A percentile compares a stretch with the other conserved stretches of the same genome.
These are phyloP conservation scores for Cryptomyrus ogoouensis DNA, from an alignment of 2,113 vertebrate species.

Conservation along the genomic window DNA sequence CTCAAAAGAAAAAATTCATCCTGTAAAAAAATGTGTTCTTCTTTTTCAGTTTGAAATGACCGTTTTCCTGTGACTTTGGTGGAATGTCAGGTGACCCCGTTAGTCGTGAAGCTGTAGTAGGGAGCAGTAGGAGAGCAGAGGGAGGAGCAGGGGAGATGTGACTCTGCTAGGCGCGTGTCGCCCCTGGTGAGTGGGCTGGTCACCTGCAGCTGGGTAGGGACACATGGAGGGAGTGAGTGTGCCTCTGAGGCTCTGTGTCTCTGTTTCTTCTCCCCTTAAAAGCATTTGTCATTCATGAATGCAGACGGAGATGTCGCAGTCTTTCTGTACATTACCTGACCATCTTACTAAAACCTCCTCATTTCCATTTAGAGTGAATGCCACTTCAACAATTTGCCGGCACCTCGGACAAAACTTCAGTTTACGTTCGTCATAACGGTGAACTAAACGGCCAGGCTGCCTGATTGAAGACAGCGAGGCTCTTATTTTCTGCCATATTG, in stretches of 20 bases:
- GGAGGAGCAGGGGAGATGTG: background rate
- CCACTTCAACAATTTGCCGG: slow-evolving; percentile 45
- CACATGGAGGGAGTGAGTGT: background rate
- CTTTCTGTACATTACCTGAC: slow-evolving; percentile 51
- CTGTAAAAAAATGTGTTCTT: background rate
- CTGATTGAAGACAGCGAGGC: slow-evolving; percentile 45
- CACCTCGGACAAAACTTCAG: slow-evolving; percentile 48
- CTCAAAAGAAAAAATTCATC: background rate
- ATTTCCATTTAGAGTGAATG: slow-evolving; percentile 76
- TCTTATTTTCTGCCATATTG: slow-evolving; percentile 43
- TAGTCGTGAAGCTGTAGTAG: background rate
- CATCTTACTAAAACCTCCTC: slow-evolving; percentile 54
- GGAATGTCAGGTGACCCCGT: background rate
- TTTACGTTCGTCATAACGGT: slow-evolving; percentile 44
- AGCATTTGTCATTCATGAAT: slow-evolving; percentile 47
- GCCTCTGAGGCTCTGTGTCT: slow-evolving; percentile 13
- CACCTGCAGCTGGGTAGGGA: slow-evolving; percentile 25
- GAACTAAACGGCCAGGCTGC: slow-evolving; percentile 47
- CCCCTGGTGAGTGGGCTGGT: background rate
- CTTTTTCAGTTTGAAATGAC: background rate
- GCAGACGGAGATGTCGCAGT: slow-evolving; percentile 39
- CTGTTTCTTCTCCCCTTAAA: slow-evolving; percentile 27
- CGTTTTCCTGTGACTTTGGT: background rate
- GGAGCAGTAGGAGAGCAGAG: background rate
- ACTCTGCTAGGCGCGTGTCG: background rate